These are phyloP conservation scores for Desmodus rotundus DNA, from an alignment of 2,113 vertebrate species.

Conservation along the genomic window DNA sequence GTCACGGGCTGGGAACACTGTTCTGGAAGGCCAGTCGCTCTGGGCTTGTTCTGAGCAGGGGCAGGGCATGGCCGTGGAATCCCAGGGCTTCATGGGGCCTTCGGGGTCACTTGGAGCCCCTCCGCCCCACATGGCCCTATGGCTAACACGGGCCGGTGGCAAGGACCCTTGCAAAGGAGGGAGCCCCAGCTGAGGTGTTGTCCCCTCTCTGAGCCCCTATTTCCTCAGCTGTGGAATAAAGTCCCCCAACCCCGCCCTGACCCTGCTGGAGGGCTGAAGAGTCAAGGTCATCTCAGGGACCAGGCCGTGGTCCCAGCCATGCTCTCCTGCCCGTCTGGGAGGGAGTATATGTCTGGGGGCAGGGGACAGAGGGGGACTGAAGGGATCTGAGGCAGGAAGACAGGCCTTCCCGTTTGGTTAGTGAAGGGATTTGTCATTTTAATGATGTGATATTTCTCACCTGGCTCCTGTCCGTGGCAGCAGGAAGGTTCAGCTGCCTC, in stretches of 20 bases:
- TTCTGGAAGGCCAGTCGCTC: not conserved
- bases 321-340: not conserved
- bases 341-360: not conserved
- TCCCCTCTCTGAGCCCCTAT: not conserved
- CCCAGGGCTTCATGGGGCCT: not conserved
- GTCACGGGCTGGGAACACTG: fast-evolving
- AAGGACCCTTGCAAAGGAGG: not conserved
- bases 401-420: conserved; percentile 67
- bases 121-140: not conserved
- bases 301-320: not conserved
- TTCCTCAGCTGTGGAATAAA: not conserved
- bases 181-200: not conserved
- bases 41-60: not conserved
- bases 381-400: not conserved
- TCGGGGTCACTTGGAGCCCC: not conserved
- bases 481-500: conserved; percentile 33
- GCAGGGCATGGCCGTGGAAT: not conserved
- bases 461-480: conserved; percentile 34
- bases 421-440: conserved; percentile 72
- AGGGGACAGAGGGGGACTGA: fast-evolving
- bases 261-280: not conserved
- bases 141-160: not conserved
- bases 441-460: conserved; percentile 74
- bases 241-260: fast-evolving
- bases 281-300: conserved; percentile 47